Evolutionary conservation across 2,797 vertebrate genomes (phyloP).

Genomic region (Ctenopoma kingsleyae): DNA sequence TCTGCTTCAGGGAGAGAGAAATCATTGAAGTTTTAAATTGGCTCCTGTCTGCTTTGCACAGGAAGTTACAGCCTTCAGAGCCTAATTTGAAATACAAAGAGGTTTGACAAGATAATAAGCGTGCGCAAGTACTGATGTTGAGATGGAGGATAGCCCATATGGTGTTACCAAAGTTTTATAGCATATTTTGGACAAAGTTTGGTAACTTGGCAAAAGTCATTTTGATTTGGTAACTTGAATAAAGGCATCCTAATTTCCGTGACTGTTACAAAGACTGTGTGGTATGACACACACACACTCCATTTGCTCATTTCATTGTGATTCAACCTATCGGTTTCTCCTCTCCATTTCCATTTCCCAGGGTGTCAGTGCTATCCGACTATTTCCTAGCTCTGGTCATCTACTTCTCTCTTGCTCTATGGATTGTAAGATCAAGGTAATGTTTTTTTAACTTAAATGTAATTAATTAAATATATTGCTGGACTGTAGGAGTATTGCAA

Average conservation of each 20-base stretch:
- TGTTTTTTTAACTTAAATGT: background rate
- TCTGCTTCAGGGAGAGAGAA: conserved; percentile 52
- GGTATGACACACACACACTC: background rate
- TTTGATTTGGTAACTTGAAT: conserved; percentile 19
- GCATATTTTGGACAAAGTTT: conserved; percentile 31
- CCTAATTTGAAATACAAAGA: conserved; percentile 67
- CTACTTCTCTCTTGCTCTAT: conserved; percentile 95
- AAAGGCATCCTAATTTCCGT: background rate
- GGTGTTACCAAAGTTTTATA: conserved; percentile 40
- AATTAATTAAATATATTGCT: background rate
- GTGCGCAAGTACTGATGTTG: conserved; percentile 41
- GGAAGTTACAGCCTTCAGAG: conserved; percentile 40
- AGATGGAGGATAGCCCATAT: conserved; percentile 17
- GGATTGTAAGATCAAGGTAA: conserved; percentile 99
- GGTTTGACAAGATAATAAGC: conserved; percentile 57
- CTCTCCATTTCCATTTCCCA: conserved; percentile 62
- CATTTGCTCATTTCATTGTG: background rate
- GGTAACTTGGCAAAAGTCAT: conserved; percentile 28
- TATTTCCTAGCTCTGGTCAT: conserved; percentile 95
- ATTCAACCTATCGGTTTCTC: background rate
- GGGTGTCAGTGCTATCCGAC: conserved; percentile 96
- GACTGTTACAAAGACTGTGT: background rate
- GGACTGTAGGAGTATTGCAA: background rate
- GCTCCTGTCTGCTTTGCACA: conserved; percentile 47
- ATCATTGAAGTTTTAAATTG: conserved; percentile 69